Conservation (phyloP, 2,797 vertebrate genomes). For the Nyctalus aviator region DNA sequence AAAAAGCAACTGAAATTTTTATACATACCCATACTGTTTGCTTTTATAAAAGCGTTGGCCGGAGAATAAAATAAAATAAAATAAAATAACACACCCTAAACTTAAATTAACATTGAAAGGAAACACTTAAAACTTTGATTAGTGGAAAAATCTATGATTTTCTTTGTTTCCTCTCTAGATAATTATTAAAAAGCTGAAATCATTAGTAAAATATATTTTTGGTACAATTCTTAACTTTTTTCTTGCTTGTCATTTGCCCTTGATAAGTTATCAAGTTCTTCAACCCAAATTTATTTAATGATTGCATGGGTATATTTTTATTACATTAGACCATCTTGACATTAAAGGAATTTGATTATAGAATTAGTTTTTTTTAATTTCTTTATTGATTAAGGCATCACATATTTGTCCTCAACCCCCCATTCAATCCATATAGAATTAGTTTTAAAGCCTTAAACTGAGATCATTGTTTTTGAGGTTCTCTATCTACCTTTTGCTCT, state of each 20-base stretch:
- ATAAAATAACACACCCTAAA: not conserved
- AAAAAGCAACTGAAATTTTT: slow-evolving; percentile 33
- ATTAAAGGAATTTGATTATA: not conserved
- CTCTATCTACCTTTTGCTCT: not conserved
- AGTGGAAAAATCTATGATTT: slow-evolving; percentile 21
- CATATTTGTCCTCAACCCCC: too few relatives aligned
- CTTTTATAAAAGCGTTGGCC: not conserved
- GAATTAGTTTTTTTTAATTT: not conserved
- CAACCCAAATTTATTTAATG: not conserved
- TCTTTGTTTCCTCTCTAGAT: slow-evolving; percentile 62
- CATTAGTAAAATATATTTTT: slow-evolving; percentile 37
- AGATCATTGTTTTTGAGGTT: not conserved
- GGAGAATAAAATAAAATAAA: not conserved
- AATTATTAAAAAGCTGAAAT: slow-evolving; percentile 52
- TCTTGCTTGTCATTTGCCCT: not conserved
- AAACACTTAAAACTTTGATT: slow-evolving; percentile 49
- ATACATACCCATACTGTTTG: not conserved
- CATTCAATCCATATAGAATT: not conserved
- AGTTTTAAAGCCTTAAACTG: not conserved
- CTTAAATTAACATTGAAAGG: slow-evolving; percentile 37
- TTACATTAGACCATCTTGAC: not conserved
- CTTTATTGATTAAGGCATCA: too few relatives aligned
- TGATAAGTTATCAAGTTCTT: slow-evolving; percentile 54
- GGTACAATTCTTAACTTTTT: not conserved
- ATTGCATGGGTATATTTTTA: not conserved